Conservation (phyloP, 2,113 vertebrate species). For the Oreochromis spilurus region DNA sequence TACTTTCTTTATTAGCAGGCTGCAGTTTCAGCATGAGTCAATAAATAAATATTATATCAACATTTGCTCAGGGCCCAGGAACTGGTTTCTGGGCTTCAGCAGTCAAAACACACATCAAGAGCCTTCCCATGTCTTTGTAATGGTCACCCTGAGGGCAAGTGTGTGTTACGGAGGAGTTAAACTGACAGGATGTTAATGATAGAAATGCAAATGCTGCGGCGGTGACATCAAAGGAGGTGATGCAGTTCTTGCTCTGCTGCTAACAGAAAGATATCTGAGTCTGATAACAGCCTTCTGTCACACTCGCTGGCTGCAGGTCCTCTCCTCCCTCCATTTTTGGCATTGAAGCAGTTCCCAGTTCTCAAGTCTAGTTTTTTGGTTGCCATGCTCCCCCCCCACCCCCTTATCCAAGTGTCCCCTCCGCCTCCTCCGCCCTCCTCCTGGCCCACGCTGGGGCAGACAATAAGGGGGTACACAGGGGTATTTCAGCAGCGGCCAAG, state of each 20-base stretch:
- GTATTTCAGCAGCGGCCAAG: conserved; percentile 59
- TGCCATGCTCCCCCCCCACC: conserved; percentile 29
- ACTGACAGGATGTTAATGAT: neutral
- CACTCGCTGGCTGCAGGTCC: neutral
- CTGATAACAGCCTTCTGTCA: conserved; percentile 1
- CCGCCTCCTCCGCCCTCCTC: neutral
- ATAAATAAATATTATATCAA: neutral
- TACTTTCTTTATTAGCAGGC: neutral
- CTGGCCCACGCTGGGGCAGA: conserved; percentile 58
- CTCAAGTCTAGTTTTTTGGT: conserved; percentile 55
- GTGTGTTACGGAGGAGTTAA: neutral
- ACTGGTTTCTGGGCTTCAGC: conserved; percentile 1
- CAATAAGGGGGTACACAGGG: conserved; percentile 62
- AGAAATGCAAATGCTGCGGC: conserved; percentile 33
- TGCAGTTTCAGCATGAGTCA: conserved; percentile 17
- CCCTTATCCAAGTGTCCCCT: conserved; percentile 7
- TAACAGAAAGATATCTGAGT: neutral
- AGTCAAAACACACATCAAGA: neutral
- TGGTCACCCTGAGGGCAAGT: neutral
- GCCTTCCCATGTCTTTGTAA: neutral
- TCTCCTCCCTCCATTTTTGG: neutral
- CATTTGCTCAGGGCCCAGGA: neutral
- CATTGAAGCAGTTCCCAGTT: conserved; percentile 25
- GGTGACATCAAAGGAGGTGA: conserved; percentile 4
- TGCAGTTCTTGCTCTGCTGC: neutral